Conservation (phyloP, 2,888 invertebrate species). For the Antheraea assamensis region DNA sequence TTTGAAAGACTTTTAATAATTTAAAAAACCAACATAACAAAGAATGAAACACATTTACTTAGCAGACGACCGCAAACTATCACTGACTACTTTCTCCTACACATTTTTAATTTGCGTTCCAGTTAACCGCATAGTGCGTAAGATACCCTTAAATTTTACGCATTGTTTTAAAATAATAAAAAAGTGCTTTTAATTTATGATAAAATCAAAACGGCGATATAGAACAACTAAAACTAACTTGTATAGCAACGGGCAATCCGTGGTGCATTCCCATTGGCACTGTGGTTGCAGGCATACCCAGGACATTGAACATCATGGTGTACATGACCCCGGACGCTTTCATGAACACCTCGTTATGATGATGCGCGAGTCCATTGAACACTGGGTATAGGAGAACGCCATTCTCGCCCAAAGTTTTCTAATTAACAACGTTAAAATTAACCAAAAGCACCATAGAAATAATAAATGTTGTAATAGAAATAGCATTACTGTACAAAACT, state of each 20-base stretch:
- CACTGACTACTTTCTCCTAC: too few species aligned
- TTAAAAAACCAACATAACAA: too few species aligned
- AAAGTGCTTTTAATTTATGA: neutral
- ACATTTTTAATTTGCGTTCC: too few species aligned
- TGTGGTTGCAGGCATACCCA: conserved; percentile 89
- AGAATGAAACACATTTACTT: too few species aligned
- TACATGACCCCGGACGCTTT: conserved; percentile 84
- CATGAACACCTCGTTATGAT: conserved; percentile 84
- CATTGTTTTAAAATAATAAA: too few species aligned
- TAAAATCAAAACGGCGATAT: neutral
- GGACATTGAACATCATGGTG: conserved; percentile 85
- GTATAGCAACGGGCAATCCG: conserved; percentile 88
- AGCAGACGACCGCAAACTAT: too few species aligned
- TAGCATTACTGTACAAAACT: too few species aligned
- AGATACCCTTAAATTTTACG: too few species aligned
- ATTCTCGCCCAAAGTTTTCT: conserved; percentile 79
- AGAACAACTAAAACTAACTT: conserved; percentile 70
- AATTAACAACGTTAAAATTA: neutral
- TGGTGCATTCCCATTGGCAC: conserved; percentile 86
- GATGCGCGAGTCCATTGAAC: conserved; percentile 84
- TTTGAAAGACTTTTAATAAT: too few species aligned
- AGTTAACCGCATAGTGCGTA: too few species aligned
- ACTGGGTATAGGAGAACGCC: conserved; percentile 90
- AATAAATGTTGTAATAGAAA: too few species aligned
- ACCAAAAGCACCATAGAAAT: neutral